Conservation (phyloP, 2,888 invertebrate genomes). For the Dendrolimus houi region DNA sequence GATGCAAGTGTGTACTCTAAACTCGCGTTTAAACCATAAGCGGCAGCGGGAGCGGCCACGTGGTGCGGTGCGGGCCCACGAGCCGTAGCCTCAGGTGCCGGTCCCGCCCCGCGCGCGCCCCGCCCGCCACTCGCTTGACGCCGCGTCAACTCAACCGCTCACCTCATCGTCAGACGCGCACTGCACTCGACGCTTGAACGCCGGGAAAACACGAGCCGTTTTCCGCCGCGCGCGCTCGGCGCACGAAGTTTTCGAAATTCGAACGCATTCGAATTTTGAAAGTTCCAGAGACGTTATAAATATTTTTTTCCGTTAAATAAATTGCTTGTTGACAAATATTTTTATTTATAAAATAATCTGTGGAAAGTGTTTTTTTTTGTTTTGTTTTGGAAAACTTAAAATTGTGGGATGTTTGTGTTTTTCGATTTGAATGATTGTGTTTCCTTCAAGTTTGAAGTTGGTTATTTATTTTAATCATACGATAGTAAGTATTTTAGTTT, state of each 20-base stretch:
- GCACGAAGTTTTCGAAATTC: constrained; percentile 55
- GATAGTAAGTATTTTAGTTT: constrained; percentile 48
- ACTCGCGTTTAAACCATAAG: constrained; percentile 14
- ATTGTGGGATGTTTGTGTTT: constrained; percentile 69
- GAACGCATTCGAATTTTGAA: constrained; percentile 37
- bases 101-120: constrained; percentile 58
- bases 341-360: constrained; percentile 10
- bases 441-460: constrained; percentile 31
- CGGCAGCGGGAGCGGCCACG: constrained; percentile 43
- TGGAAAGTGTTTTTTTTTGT: constrained; percentile 14
- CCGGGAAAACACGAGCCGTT: constrained; percentile 71
- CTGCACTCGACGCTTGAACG: constrained; percentile 72
- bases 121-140: constrained; percentile 47
- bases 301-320: constrained; percentile 10
- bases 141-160: constrained; percentile 51
- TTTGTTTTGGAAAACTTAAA: constrained; percentile 24
- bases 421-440: constrained; percentile 36
- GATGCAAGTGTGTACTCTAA: too few species aligned
- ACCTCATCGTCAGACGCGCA: constrained; percentile 63
- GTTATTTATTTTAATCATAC: constrained; percentile 32
- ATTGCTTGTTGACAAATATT: constrained; percentile 14
- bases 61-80: constrained; percentile 19
- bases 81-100: constrained; percentile 51
- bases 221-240: constrained; percentile 56
- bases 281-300: constrained; percentile 14